Base-by-base conservation (phyloP, 2,888 invertebrate species). In the Silvanus unidentatus region DNA sequence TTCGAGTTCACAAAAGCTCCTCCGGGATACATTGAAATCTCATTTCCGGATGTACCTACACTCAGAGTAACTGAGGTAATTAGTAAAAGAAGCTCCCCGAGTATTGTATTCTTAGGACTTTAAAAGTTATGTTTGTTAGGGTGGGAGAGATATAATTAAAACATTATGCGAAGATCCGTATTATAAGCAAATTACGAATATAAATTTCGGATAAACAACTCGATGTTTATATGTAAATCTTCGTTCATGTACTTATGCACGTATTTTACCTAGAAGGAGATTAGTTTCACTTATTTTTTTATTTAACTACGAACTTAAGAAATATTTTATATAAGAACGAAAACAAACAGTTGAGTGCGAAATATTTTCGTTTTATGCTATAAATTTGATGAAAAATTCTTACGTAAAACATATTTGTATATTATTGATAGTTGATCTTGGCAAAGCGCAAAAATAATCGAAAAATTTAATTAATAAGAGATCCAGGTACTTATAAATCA, bases 11-110 rank as follows among this genome's bases (percentile, higher is more conserved):
- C 52, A 62, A 63, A 62, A 63, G 65, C 65, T 71, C 71, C 72
- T 71, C 59, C 62, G 71, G 72, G 72, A 71, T 68, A 70, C 72
- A 70, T 72, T 58, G 70, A 68, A 71, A 71, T 71, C 71, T 71
- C 70, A 69, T 72, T 71, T 69, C 71, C 67, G 67, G 66, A 65
- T 58, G 63, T 62, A 63, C 54, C 52, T 57, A 55, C 55, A 58
- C 55, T 49, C 50, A 51, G 55, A 62, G 59, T 62, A 47, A 58
- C 57, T 54, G 59, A 54, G 58, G 62, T 67, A 68, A 68, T 68
- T 68, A 68, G 68, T 52, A 57, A 64, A 68, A 65, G 66, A 68
- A 62, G 56, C 57, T 56, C 59, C 49, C 53, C 49, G 43, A 49
- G 49, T 50, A 47, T 47, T 49, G 50, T 39, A 39, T 60, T 57